Conservation (phyloP, 2,113 vertebrate species). For the Hipposideros armiger region DNA sequence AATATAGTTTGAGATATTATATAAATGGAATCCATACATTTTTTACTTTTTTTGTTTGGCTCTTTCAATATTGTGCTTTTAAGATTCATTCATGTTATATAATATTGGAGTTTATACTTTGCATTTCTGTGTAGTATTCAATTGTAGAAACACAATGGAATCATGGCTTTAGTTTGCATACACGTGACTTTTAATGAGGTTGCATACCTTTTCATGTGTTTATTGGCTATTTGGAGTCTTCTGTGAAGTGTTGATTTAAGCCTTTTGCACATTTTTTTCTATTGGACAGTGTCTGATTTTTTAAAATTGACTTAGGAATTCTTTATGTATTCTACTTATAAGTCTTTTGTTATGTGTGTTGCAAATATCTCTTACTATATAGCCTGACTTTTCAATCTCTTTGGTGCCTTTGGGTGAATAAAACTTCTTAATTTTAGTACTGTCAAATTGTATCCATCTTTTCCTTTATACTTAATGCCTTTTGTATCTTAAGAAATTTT, state of each 20-base stretch:
- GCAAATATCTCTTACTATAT: neutral
- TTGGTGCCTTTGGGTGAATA: neutral
- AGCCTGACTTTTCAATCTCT: neutral
- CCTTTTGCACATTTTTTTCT: neutral
- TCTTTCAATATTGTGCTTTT: neutral
- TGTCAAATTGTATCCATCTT: neutral
- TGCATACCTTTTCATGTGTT: neutral
- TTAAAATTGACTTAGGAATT: neutral
- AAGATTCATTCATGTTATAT: neutral
- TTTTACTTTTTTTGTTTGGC: neutral
- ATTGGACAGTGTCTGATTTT: neutral
- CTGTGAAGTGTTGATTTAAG: neutral
- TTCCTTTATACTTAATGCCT: neutral
- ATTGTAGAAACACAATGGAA: neutral
- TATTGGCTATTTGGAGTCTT: neutral
- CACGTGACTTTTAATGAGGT: neutral
- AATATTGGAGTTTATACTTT: neutral
- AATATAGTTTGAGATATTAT: neutral
- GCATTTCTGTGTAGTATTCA: neutral
- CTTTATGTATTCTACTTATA: neutral
- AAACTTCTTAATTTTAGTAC: constrained; percentile 35
- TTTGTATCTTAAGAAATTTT: constrained; percentile 5
- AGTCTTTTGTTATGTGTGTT: neutral
- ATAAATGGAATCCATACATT: neutral
- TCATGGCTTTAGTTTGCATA: neutral